Percentiles rank a stretch among this genome's conserved stretches.
These are phyloP conservation scores for Masticophis lateralis DNA, from an alignment of 2,797 vertebrate genomes.

Conservation along the genomic window DNA sequence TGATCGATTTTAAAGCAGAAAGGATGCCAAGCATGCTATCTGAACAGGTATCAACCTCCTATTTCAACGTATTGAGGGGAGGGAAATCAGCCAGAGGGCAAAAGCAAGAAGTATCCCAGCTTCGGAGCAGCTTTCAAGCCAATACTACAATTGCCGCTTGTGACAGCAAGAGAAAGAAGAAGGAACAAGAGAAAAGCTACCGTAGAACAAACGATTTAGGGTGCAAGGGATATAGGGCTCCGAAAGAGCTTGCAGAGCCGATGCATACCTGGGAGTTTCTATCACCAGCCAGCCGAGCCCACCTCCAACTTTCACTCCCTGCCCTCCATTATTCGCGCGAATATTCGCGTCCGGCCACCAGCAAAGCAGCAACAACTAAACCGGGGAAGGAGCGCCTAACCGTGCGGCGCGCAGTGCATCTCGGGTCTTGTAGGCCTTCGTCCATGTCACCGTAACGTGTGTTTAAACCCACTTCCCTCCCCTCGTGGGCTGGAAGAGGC, in stretches of 20 bases:
- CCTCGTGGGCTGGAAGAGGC: neutral
- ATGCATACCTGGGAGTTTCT: neutral
- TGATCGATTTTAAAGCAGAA: neutral
- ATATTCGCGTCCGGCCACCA: neutral
- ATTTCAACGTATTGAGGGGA: neutral
- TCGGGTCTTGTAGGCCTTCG: conserved; percentile 3
- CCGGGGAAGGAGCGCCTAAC: neutral
- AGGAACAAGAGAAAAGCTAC: neutral
- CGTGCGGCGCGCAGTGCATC: neutral
- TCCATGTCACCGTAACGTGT: neutral
- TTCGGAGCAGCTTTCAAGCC: neutral
- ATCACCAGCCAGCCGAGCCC: neutral
- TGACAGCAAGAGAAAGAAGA: neutral
- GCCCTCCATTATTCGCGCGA: neutral
- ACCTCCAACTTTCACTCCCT: neutral
- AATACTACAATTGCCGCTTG: neutral
- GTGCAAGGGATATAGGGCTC: neutral
- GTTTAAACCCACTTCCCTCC: too few relatives aligned
- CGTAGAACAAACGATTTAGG: neutral
- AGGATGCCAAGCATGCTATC: neutral
- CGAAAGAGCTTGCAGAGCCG: neutral
- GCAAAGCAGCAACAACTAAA: neutral
- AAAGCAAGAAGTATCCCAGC: neutral
- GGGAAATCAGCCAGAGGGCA: too few relatives aligned
- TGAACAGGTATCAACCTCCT: neutral